Conservation (phyloP, 2,888 invertebrate genomes). For the Hyppa rectilinea region DNA sequence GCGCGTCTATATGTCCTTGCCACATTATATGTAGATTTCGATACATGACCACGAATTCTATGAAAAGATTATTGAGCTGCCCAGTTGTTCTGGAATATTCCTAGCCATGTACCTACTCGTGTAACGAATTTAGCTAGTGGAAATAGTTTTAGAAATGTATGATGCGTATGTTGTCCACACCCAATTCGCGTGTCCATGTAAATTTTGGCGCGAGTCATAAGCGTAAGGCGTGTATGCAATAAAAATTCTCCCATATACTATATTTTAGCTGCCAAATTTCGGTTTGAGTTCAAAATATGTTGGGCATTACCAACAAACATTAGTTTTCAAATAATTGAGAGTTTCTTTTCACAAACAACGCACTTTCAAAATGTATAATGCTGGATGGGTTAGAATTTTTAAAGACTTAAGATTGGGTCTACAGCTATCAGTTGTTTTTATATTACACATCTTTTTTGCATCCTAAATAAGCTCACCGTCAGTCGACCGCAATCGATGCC, state of each 20-base stretch:
- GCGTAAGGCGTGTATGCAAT: background rate
- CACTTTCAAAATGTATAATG: too few relatives aligned
- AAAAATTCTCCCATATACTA: background rate
- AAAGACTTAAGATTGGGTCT: too few relatives aligned
- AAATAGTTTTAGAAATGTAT: conserved; percentile 44
- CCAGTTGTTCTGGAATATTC: conserved; percentile 22
- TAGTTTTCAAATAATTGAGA: too few relatives aligned
- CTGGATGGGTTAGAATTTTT: too few relatives aligned
- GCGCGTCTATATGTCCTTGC: too few relatives aligned
- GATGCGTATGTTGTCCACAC: conserved; percentile 46
- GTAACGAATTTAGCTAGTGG: conserved; percentile 55
- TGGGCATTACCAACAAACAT: background rate
- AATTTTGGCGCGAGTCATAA: conserved; percentile 16
- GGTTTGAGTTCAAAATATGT: background rate
- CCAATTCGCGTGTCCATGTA: conserved; percentile 49
- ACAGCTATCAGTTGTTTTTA: too few relatives aligned
- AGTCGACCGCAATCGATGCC: too few relatives aligned
- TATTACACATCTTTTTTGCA: too few relatives aligned
- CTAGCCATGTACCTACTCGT: conserved; percentile 1
- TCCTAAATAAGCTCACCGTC: too few relatives aligned
- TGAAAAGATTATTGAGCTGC: conserved; percentile 13
- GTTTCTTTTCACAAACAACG: too few relatives aligned
- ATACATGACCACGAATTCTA: conserved; percentile 13
- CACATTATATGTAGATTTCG: too few relatives aligned
- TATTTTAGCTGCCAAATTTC: background rate